Base-by-base conservation (phyloP, 2,888 invertebrate species). In the Thecocarcelia acutangulata region DNA sequence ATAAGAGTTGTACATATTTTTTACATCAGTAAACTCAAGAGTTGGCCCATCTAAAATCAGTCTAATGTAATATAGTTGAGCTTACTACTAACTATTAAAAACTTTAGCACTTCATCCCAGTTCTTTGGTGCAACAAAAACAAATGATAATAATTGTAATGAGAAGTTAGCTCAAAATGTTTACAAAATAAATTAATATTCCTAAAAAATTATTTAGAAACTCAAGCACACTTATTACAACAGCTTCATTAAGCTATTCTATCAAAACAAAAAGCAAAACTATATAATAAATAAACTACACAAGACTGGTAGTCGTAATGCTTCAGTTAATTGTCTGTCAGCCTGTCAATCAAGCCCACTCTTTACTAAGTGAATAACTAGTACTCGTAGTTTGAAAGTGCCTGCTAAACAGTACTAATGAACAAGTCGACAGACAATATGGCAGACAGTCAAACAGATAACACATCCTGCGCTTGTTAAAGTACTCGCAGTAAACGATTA, bases 261-360 rank as follows among this genome's bases (percentile, higher is more conserved):
- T 24, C 44, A 61, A 28, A 61, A 61, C 19, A 59, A 44, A 15
- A 58, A 44, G 28, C 0, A 70, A 37, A 13, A 17, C 13, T 50
- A 50, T 42, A 4, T 0, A 70, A 50, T 37, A 33, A 70, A 50
- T 37, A 33, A 37, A 68, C 13, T 15, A 54, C 6, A 33, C 33
- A 68, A 72, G 66, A 72, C 78, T 52, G 52, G 44, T 46, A 66
- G 64, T 66, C 61, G 52, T 37, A 66, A 73, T 21, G 40, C 8
- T 70, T n/a, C 6, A 52, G 12, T 19, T 44, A 44, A 54, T 28
- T 64, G 13, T n/a, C 44, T 46, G 15, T 21, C 21, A 42, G 9
- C 5, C 11, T 3, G n/a, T 15, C 11, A 52, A 17, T 52, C n/a
- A 59, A 17, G 4, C 5, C 28, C 21, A 15, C 54, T 19, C 12